These are phyloP conservation scores for Gadopsis bispinosus DNA, from an alignment of 2,797 vertebrate species.

Conservation along the genomic window DNA sequence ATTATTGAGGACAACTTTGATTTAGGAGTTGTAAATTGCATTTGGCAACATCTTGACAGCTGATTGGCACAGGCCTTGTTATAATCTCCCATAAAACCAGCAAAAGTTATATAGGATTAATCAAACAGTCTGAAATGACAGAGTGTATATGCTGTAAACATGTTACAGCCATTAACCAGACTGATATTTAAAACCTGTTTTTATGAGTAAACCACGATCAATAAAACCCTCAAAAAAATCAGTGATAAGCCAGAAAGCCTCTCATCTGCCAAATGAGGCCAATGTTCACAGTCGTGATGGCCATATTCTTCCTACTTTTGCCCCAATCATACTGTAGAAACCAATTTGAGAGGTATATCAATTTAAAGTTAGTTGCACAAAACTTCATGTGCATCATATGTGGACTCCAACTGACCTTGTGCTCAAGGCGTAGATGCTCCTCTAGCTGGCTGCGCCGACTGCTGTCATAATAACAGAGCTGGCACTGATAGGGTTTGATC, in stretches of 20 bases:
- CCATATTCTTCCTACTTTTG: background rate
- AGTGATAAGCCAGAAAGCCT: background rate
- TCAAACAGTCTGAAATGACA: background rate
- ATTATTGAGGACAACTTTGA: background rate
- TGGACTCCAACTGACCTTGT: constrained; percentile 88
- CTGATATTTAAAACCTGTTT: constrained; percentile 24
- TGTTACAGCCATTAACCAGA: constrained; percentile 14
- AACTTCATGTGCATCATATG: background rate
- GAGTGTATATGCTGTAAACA: constrained; percentile 15
- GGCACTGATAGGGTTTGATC: constrained; percentile 97
- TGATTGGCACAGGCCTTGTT: background rate
- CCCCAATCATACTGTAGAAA: background rate
- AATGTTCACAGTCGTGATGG: background rate
- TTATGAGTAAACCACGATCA: constrained; percentile 8
- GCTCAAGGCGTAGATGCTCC: constrained; percentile 93
- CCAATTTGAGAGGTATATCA: background rate
- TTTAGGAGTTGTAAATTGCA: constrained; percentile 11
- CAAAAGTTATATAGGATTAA: background rate
- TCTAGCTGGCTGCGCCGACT: constrained; percentile 93
- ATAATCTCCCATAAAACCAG: constrained; percentile 16
- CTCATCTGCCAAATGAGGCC: background rate
- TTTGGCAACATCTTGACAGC: background rate
- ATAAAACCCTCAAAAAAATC: background rate
- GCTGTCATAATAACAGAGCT: constrained; percentile 98
- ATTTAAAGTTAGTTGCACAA: constrained; percentile 12